A percentile compares a stretch with the other conserved stretches of the same genome.
These are phyloP conservation scores for Gymnoscopelus braueri DNA, from an alignment of 2,797 vertebrate genomes.

Conservation along the genomic window DNA sequence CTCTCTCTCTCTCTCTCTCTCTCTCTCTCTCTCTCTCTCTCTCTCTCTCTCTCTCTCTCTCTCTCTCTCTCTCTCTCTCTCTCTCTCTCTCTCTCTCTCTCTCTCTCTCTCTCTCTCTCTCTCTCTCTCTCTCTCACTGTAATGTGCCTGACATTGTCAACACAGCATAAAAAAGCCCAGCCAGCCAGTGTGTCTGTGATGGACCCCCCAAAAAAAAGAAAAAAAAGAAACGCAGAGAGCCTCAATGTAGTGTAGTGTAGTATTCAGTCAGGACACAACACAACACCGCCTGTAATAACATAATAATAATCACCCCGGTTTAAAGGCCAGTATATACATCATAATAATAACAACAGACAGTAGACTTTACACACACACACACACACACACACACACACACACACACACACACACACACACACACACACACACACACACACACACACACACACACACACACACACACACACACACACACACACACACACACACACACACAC, in stretches of 20 bases:
- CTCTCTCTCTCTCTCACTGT: constrained; percentile 30
- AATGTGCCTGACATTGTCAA: constrained; percentile 54
- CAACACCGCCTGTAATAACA: not conserved
- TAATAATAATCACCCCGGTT: not conserved
- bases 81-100: no score
- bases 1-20: no score
- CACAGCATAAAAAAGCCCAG: constrained; percentile 50
- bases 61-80: constrained; percentile 21
- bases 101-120: no score
- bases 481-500: constrained; percentile 5
- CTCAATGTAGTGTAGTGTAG: no score
- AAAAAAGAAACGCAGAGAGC: not conserved
- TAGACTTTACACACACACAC: not conserved
- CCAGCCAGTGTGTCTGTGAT: constrained; percentile 27
- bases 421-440: constrained; percentile 4
- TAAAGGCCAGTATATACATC: constrained; percentile 15
- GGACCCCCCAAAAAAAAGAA: not conserved
- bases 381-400: constrained; percentile 7
- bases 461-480: constrained; percentile 7
- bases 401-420: constrained; percentile 13
- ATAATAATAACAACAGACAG: not conserved
- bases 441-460: constrained; percentile 9
- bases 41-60: constrained; percentile 23
- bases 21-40: no score
- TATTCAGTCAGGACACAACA: not conserved